Evolutionary conservation across 2,888 invertebrate species (phyloP), one percentile per base, ranked within the genome.

Genomic region (Nomada fucata): DNA sequence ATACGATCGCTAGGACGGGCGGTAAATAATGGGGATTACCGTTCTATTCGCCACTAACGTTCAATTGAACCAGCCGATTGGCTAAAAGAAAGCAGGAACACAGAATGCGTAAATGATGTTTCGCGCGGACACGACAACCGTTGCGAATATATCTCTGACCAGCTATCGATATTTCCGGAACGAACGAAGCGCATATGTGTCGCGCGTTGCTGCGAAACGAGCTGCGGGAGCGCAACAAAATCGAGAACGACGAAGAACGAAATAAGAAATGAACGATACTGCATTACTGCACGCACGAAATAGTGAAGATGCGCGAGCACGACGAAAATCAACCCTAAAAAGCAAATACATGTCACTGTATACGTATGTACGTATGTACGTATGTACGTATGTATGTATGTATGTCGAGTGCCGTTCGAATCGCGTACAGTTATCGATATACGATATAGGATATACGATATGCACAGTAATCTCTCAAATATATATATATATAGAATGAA

Each of bases 391-490:
- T 36, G 23, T 36, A 36, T 36, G 36, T 7, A 36, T 36, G 36
- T 36, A 7, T 36, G 18, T 60, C 47, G n/a, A 61, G 13, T 42
- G n/a, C 47, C 26, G 63, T 57, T 57, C 11, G 29, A n/a, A 26
- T 55, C 73, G 60, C 55, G 52, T 9, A 23, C 26, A 20, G 42
- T 13, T n/a, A n/a, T 7, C 53, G 57, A 47, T 15, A 13, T 15
- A 47, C 47, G 61, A 67, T 44, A n/a, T 36, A 53, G 52, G 60
- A 50, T 11, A n/a, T 36, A 53, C 59, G 60, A 57, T 11, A 52
- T 53, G 47, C 23, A 36, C 68, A 60, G 42, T 15, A 64, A 64
- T 13, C 59, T 69, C 42, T 60, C 63, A 79, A 76, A 79, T 71
- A 76, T 70, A 76, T 13, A n/a, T n/a, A n/a, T 15, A 47, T 13